Percentiles rank a stretch among this genome's conserved stretches.
Conservation (phyloP, 2,797 vertebrate species). For the Poeciliopsis paucimaculata region DNA sequence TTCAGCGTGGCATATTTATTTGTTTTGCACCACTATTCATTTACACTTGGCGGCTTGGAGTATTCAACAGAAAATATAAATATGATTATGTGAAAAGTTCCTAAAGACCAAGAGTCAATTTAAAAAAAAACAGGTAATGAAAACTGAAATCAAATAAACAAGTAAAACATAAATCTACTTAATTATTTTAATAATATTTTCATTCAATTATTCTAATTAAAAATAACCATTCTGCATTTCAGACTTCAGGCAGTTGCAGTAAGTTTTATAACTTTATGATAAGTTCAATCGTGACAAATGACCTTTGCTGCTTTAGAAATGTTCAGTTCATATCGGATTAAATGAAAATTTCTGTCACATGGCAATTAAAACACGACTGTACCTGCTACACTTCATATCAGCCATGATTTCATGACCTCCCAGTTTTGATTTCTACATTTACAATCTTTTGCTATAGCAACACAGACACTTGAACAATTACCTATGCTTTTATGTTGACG, state of each 20-base stretch:
- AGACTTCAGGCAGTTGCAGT: neutral
- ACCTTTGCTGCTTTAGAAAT: neutral
- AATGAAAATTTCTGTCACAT: too few relatives aligned
- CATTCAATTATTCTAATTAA: neutral
- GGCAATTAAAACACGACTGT: neutral
- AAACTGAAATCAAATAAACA: neutral
- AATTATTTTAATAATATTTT: neutral
- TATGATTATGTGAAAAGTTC: neutral
- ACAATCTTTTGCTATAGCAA: neutral
- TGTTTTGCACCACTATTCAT: neutral
- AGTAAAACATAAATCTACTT: neutral
- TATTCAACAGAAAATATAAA: neutral
- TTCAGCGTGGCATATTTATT: neutral
- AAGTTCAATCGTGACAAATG: neutral
- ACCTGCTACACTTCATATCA: neutral
- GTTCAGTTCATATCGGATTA: too few relatives aligned
- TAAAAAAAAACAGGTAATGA: neutral
- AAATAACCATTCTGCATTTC: neutral
- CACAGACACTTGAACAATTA: too few relatives aligned
- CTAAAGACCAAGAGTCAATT: neutral
- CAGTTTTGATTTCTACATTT: neutral
- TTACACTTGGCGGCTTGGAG: neutral
- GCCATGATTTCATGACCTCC: neutral
- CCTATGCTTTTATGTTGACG: neutral
- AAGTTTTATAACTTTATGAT: slow-evolving; percentile 2